Conservation (phyloP, 2,113 vertebrate species). For the Microtus pennsylvanicus region DNA sequence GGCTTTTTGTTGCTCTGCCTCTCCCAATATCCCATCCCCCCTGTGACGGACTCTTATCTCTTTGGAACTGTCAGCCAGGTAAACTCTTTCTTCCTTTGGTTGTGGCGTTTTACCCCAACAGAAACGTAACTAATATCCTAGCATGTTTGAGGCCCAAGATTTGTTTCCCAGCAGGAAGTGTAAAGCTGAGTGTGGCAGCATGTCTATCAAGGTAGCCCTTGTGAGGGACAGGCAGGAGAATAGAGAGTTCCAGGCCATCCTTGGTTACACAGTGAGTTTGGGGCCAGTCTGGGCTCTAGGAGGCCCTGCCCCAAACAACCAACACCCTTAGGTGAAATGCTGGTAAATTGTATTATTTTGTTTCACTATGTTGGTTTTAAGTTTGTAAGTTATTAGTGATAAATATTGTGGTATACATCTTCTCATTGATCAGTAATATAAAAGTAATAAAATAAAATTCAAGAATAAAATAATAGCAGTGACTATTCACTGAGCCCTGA, state of each 20-base stretch:
- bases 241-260: not conserved
- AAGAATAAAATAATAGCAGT: not conserved
- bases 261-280: not conserved
- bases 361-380: slow-evolving; percentile 50
- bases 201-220: not conserved
- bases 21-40: not conserved
- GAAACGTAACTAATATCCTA: not conserved
- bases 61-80: not conserved
- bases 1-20: not conserved
- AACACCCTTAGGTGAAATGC: not conserved
- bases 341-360: slow-evolving; percentile 27
- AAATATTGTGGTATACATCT: not conserved
- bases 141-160: not conserved
- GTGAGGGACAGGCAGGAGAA: no score
- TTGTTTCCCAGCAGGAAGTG: not conserved
- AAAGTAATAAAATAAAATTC: not conserved
- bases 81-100: not conserved
- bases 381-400: slow-evolving; percentile 21
- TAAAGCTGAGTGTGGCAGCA: not conserved
- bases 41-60: not conserved
- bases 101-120: not conserved
- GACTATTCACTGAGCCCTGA: slow-evolving; percentile 22
- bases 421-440: not conserved
- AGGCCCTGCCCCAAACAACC: not conserved
- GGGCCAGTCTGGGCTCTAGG: not conserved